Conservation (phyloP, 2,113 vertebrate genomes). For the Dendropsophus ebraccatus region DNA sequence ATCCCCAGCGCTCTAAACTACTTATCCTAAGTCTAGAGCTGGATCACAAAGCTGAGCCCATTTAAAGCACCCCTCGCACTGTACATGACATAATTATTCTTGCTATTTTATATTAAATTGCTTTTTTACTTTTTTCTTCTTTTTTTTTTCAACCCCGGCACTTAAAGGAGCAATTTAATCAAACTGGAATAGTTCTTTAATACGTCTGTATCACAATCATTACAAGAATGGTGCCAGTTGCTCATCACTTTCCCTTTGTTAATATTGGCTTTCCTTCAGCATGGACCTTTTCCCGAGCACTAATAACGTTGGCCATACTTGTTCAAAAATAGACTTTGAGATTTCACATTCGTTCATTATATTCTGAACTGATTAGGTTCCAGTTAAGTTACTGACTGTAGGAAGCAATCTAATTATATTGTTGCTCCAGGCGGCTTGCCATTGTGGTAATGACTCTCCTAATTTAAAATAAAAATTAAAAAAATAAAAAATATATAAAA, state of each 20-base stretch:
- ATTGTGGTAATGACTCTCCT: slow-evolving; percentile 45
- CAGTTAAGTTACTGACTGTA: slow-evolving; percentile 58
- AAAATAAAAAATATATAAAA: background rate
- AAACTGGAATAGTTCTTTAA: slow-evolving; percentile 22
- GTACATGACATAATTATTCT: background rate
- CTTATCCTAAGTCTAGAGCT: background rate
- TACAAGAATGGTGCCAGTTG: background rate
- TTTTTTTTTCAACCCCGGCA: background rate
- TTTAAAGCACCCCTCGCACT: background rate
- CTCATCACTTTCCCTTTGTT: slow-evolving; percentile 41
- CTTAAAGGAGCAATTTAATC: slow-evolving; percentile 33
- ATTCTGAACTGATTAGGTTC: slow-evolving; percentile 53
- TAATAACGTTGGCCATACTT: slow-evolving; percentile 15
- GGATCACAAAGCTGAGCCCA: background rate
- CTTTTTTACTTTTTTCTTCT: no score
- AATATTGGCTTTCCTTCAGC: background rate
- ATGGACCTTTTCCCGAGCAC: slow-evolving; percentile 21
- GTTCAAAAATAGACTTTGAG: slow-evolving; percentile 36
- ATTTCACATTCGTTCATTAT: slow-evolving; percentile 52
- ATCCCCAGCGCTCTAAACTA: background rate
- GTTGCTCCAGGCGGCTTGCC: slow-evolving; percentile 45
- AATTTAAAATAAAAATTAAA: slow-evolving; percentile 26
- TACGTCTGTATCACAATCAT: background rate
- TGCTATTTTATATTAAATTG: background rate
- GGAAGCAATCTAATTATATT: slow-evolving; percentile 60